These are phyloP conservation scores for Cercopithecus mona DNA, from an alignment of 2,113 vertebrate genomes.

Conservation along the genomic window DNA sequence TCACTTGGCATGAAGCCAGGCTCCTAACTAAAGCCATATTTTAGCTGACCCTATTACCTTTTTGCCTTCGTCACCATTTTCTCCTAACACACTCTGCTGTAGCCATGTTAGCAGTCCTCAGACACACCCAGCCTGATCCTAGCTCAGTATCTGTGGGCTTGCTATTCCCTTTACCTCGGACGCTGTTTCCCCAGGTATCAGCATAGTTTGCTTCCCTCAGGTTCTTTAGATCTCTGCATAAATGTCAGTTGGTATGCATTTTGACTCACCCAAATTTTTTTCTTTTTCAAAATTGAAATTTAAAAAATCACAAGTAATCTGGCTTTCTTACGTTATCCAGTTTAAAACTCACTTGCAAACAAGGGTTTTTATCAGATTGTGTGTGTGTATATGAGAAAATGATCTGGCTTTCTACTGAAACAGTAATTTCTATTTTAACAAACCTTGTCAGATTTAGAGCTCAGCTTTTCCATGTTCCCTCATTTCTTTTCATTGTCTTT, in stretches of 20 bases:
- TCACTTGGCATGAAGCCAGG: not conserved
- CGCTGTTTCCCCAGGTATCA: not conserved
- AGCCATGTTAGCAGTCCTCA: not conserved
- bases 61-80: not conserved
- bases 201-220: not conserved
- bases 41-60: not conserved
- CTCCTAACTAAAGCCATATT: not conserved
- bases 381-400: not conserved
- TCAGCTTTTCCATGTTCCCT: not conserved
- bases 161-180: not conserved
- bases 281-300: conserved; percentile 22
- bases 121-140: not conserved
- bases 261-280: not conserved
- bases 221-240: not conserved
- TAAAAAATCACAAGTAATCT: conserved; percentile 26
- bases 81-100: not conserved
- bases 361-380: not conserved
- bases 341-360: conserved; percentile 27
- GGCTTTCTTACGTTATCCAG: not conserved
- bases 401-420: conserved; percentile 1
- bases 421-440: not conserved
- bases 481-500: conserved; percentile 12
- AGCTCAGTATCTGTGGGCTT: not conserved
- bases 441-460: not conserved
- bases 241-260: not conserved